These are phyloP conservation scores for Thamnophis sirtalis DNA, from an alignment of 2,113 vertebrate genomes.

Conservation along the genomic window DNA sequence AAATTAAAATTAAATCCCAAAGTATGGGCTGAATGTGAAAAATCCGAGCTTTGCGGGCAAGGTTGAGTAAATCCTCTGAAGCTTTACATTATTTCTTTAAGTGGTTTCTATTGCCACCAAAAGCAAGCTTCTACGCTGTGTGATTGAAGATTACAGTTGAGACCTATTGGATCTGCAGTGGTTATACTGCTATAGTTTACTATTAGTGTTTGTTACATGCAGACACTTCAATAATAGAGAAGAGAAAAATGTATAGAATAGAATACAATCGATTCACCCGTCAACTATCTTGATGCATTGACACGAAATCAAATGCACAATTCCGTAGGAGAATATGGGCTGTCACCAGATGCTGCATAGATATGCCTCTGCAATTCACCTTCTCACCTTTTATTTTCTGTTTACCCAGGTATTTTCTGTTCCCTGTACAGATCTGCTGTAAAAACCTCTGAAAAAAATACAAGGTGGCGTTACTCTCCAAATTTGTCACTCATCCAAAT, in stretches of 20 bases:
- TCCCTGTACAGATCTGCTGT: not conserved
- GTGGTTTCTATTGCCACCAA: not conserved
- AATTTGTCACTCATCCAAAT: slow-evolving; percentile 47
- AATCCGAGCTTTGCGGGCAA: slow-evolving; percentile 1
- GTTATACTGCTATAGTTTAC: slow-evolving; percentile 42
- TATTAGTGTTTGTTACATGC: slow-evolving; percentile 33
- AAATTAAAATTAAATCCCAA: not conserved
- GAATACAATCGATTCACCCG: not conserved
- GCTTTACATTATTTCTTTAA: not conserved
- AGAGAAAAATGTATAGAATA: slow-evolving; percentile 32
- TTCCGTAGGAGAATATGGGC: slow-evolving; percentile 14
- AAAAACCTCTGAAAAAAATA: slow-evolving; percentile 8
- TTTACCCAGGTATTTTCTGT: slow-evolving; percentile 45
- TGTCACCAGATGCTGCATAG: slow-evolving; percentile 8
- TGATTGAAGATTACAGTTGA: slow-evolving; percentile 26
- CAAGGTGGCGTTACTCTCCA: slow-evolving; percentile 43
- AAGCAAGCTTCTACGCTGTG: slow-evolving; percentile 9
- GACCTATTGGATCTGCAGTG: slow-evolving; percentile 44
- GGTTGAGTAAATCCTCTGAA: slow-evolving; percentile 17
- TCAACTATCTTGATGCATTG: not conserved
- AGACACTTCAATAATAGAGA: slow-evolving; percentile 8
- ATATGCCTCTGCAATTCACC: not conserved
- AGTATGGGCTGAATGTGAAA: not conserved
- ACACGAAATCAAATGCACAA: slow-evolving; percentile 12
- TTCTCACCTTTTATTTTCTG: slow-evolving; percentile 17